Evolutionary conservation across 2,888 invertebrate genomes (phyloP), one percentile per base, ranked within the genome.

Genomic region (Corbicula japonica): DNA sequence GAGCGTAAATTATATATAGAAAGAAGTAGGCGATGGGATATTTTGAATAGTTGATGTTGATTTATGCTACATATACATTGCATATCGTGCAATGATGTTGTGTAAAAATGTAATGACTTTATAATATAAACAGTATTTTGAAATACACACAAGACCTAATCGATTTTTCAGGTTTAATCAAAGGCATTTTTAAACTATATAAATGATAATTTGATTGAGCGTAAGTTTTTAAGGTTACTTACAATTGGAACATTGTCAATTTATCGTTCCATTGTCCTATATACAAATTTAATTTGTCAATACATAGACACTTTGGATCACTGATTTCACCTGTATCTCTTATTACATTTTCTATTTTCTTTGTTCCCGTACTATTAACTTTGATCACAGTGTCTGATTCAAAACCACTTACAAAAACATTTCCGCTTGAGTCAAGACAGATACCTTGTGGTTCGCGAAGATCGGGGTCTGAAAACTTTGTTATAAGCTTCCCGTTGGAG

Each of bases 221-320:
- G n/a, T n/a, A n/a, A n/a, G n/a, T n/a, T n/a, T n/a, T n/a, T n/a
- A n/a, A n/a, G n/a, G n/a, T n/a, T n/a, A n/a, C n/a, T 56, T 23
- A 56, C 35, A 56, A 56, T 28, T 66, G 30, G 21, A 66, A 66
- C 8, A 54, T 50, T n/a, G 54, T 34, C 10, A 66, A 18, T n/a
- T 38, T 54, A 21, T 66, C 66, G 30, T 66, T 41, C 66, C 66
- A 66, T 35, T 66, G 66, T 34, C 66, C 66, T 6, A 66, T 54
- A 30, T 66, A 66, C n/a, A 66, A n/a, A 15, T 66, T 35, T 26
- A 4, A 38, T 10, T 38, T 52, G 30, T 54, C 21, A 48, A 54
- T 26, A 21, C 52, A 66, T 26, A 66, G 41, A 54, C 66, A 66
- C 28, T 66, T 66, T 0, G 66, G 66, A 38, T 66, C 66, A 54